These are phyloP conservation scores for Daboia siamensis DNA, from an alignment of 2,113 vertebrate species.

Conservation along the genomic window DNA sequence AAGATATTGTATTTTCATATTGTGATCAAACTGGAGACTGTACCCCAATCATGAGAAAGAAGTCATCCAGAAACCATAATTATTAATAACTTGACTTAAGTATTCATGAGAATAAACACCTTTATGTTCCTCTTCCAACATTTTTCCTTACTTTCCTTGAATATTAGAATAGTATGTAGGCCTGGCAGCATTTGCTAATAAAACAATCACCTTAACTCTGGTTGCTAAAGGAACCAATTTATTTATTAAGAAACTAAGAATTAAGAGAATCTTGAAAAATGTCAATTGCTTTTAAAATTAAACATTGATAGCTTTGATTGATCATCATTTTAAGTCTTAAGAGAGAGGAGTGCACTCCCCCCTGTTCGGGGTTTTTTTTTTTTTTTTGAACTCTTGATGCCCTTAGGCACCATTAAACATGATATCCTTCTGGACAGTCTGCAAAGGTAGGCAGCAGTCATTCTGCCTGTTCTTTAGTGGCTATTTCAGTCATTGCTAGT, in stretches of 20 bases:
- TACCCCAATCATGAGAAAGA: background rate
- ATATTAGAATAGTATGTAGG: background rate
- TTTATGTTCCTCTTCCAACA: background rate
- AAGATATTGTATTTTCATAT: background rate
- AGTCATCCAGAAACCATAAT: background rate
- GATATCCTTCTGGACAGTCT: background rate
- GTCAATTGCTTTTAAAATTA: background rate
- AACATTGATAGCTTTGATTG: background rate
- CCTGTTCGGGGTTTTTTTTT: too few species aligned
- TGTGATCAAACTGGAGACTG: background rate
- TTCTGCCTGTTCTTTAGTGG: background rate
- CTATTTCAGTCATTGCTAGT: background rate
- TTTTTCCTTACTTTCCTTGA: background rate
- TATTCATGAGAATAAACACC: background rate
- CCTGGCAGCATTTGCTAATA: background rate
- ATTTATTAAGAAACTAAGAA: background rate
- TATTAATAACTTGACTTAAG: background rate
- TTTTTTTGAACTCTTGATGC: background rate
- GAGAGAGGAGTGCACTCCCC: background rate
- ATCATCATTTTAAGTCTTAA: background rate
- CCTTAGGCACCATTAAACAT: background rate
- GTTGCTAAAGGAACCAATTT: background rate
- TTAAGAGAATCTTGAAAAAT: background rate
- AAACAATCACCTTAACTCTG: background rate
- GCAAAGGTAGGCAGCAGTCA: background rate